Conservation (phyloP, 2,888 invertebrate genomes). For the Cenopis cana region DNA sequence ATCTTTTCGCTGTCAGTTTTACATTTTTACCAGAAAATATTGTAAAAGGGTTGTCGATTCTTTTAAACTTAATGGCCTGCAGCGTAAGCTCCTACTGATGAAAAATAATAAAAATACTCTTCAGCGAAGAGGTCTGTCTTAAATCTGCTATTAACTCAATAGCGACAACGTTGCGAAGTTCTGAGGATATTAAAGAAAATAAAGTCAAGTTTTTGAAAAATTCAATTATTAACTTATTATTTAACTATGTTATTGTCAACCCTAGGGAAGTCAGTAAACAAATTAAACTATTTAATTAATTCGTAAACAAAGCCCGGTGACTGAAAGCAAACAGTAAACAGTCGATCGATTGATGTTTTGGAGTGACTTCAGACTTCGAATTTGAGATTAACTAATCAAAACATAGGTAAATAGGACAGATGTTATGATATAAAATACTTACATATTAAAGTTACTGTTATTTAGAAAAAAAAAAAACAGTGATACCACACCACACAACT, state of each 20-base stretch:
- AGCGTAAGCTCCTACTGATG: not conserved
- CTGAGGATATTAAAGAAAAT: not conserved
- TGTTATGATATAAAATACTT: not conserved
- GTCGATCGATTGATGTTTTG: slow-evolving; percentile 33
- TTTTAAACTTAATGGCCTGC: slow-evolving; percentile 12
- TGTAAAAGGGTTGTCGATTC: slow-evolving; percentile 8
- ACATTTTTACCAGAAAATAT: not conserved
- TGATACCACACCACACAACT: too few species aligned
- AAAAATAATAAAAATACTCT: not conserved
- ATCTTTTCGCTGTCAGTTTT: slow-evolving; percentile 17
- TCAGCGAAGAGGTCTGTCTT: not conserved
- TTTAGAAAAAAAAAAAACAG: too few species aligned
- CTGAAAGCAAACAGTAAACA: slow-evolving; percentile 51
- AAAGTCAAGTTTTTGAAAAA: not conserved
- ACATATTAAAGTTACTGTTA: not conserved
- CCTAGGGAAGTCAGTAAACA: slow-evolving; percentile 37
- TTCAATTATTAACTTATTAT: not conserved
- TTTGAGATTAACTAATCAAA: slow-evolving; percentile 23
- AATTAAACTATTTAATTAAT: slow-evolving; percentile 68
- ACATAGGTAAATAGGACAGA: slow-evolving; percentile 8
- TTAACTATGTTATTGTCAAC: slow-evolving; percentile 5
- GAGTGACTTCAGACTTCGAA: slow-evolving; percentile 32
- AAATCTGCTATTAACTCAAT: too few species aligned
- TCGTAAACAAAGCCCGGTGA: slow-evolving; percentile 63
- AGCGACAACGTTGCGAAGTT: too few species aligned